Evolutionary conservation across 2,888 invertebrate species (phyloP), one percentile per base, ranked within the genome.

Genomic region (Seira musarum): DNA sequence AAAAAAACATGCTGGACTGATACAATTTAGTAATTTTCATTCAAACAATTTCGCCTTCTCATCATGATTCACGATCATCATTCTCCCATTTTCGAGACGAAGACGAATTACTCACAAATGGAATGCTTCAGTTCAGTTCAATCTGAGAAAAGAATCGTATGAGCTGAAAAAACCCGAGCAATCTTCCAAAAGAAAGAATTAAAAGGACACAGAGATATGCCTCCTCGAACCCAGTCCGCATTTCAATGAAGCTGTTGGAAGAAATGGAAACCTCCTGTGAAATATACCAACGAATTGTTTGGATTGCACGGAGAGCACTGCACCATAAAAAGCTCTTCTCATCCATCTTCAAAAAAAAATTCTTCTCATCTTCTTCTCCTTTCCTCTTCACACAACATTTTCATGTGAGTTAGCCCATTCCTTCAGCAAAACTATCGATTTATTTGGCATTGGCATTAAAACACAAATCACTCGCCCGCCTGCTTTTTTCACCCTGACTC

Each of bases 401-500:
- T n/a, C n/a, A n/a, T n/a, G n/a, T n/a, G 8, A 30, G 30, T 8
- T 5, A 30, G 30, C 30, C 8, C 30, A 8, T 30, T 30, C 8
- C 40, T 21, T 46, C 40, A 24, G 2, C n/a, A 22, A 63, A 24
- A 63, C n/a, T 13, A 24, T 63, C 30, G 30, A 30, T 30, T 30
- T 30, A 65, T 65, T 77, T 77, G 70, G 77, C 77, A 77, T 77
- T 77, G 77, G 70, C 77, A 77, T 77, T 77, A 77, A 70, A 77
- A 77, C 77, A 77, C 77, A 77, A 77, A 77, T 77, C 77, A 77
- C 77, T 77, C 68, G 65, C 66, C 66, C 70, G 53, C 57, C 64
- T 76, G 30, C 68, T 40, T 46, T 57, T 57, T 53, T 61, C 57
- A 68, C 30, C 35, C 40, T 8, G 30, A 30, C 30, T 30, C 30